Percentiles rank a stretch among this genome's conserved stretches.
These are phyloP conservation scores for Drosophila yakuba DNA, from an alignment of 1,140 invertebrate genomes.

Conservation along the genomic window DNA sequence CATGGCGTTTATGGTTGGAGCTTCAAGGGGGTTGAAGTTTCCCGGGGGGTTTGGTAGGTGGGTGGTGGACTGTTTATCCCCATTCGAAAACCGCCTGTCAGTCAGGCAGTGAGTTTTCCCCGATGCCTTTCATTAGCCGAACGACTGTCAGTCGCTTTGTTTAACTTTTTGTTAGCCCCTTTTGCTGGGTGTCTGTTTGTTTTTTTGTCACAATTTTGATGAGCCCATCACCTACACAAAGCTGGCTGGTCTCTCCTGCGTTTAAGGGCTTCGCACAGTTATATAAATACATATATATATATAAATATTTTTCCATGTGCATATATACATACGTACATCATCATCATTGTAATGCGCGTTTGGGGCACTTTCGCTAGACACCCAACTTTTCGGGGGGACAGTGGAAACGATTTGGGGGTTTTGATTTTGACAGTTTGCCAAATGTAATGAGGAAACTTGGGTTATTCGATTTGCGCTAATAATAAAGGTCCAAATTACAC, in stretches of 20 bases:
- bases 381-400: constrained; percentile 29
- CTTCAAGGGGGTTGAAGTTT: constrained; percentile 14
- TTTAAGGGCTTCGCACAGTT: constrained; percentile 10
- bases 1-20: constrained; percentile 60
- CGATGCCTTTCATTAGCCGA: constrained; percentile 65
- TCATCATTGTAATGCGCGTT: constrained; percentile 76
- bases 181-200: constrained; percentile 60
- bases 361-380: constrained; percentile 70
- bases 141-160: constrained; percentile 65
- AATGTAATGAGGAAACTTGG: constrained; percentile 31
- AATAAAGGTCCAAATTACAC: constrained; percentile 4
- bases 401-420: constrained; percentile 9
- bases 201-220: constrained; percentile 70
- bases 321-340: constrained; percentile 39
- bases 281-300: constrained; percentile 5
- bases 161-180: constrained; percentile 63
- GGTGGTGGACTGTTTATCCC: neutral
- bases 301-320: neutral
- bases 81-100: constrained; percentile 7
- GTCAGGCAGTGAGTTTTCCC: constrained; percentile 18
- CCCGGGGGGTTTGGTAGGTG: neutral
- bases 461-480: constrained; percentile 21
- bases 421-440: neutral
- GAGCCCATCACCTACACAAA: constrained; percentile 57
- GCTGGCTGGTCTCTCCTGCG: constrained; percentile 14